Evolutionary conservation across 92 coral and sea anemone species (phyloP).

Genomic region (Anthopleura xanthogrammica): DNA sequence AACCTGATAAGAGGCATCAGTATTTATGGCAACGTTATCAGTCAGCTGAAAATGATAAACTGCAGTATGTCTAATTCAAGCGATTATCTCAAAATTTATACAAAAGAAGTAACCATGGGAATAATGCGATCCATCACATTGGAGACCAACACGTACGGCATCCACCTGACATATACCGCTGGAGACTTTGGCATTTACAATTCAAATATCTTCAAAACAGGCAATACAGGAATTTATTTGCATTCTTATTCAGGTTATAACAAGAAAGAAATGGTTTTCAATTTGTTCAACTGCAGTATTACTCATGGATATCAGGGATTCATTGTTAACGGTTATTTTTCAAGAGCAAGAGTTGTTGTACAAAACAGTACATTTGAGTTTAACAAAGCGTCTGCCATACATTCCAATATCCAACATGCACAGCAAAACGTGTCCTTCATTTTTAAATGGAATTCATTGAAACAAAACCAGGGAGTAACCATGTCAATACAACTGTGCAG

Average conservation of each 20-base stretch:
- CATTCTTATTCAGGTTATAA: neutral
- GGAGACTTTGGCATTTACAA: neutral
- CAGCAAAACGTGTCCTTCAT: neutral
- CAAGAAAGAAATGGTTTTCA: neutral
- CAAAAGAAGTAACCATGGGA: neutral
- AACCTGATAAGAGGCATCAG: neutral
- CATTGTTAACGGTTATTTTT: neutral
- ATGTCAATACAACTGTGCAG: slow-evolving; percentile 12
- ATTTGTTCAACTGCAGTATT: neutral
- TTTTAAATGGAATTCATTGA: slow-evolving; percentile 24
- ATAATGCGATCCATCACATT: neutral
- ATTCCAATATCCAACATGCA: no score
- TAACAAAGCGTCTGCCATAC: slow-evolving; percentile 42
- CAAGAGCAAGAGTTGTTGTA: slow-evolving; percentile 10
- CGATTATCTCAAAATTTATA: neutral
- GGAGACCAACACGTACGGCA: neutral
- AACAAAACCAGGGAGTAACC: slow-evolving; percentile 38
- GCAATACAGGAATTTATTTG: neutral
- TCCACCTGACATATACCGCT: neutral
- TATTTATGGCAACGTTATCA: neutral
- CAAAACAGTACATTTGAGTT: slow-evolving; percentile 32
- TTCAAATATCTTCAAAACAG: neutral
- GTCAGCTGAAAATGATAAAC: neutral
- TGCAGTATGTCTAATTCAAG: neutral
- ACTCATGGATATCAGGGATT: neutral